Percentiles rank a stretch among this genome's conserved stretches.
Evolutionary conservation across 2,888 invertebrate species (phyloP).

Genomic region (Volucella inflata): DNA sequence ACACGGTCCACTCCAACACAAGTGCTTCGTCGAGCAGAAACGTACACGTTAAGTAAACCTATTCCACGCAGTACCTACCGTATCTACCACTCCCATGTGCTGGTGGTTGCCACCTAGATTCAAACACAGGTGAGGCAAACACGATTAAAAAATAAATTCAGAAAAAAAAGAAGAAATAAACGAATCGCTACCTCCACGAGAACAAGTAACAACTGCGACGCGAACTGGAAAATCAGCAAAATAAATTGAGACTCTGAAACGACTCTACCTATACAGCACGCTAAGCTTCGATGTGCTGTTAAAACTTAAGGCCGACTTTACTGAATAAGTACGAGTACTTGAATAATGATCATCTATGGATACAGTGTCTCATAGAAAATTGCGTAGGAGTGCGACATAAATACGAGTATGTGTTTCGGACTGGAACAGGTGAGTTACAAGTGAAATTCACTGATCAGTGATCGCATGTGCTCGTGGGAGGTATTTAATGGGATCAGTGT

Average conservation of each 20-base stretch:
- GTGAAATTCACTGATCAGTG: neutral
- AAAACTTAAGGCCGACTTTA: conserved; percentile 32
- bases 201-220: conserved; percentile 51
- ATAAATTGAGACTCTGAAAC: conserved; percentile 23
- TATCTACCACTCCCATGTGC: conserved; percentile 52
- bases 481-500: too few relatives aligned
- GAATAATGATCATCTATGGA: conserved; percentile 3
- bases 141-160: conserved; percentile 41
- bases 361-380: conserved; percentile 47
- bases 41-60: conserved; percentile 38
- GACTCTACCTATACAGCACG: conserved; percentile 2
- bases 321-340: conserved; percentile 17
- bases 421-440: neutral
- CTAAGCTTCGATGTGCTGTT: conserved; percentile 43
- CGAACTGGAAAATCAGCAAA: conserved; percentile 32
- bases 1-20: conserved; percentile 8
- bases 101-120: conserved; percentile 30
- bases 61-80: neutral
- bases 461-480: too few relatives aligned
- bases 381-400: conserved; percentile 1
- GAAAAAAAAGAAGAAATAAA: conserved; percentile 17
- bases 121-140: conserved; percentile 62
- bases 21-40: conserved; percentile 49
- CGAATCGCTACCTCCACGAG: conserved; percentile 18
- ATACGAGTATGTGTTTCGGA: neutral